phyloP scores from a whole-genome alignment of 2,888 invertebrate species.

The Abrostola tripartita region DNA sequence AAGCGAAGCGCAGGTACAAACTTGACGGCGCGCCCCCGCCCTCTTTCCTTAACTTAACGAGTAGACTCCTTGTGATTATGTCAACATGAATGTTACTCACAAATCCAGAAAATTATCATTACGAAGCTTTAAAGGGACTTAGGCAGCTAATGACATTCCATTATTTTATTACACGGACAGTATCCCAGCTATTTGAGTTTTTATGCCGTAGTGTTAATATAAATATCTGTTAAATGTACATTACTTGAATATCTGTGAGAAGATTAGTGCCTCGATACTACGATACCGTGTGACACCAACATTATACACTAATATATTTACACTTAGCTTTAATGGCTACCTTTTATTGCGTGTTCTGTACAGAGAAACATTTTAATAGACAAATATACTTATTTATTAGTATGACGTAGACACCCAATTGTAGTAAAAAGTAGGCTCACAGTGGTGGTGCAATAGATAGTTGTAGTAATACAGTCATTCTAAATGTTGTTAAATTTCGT shows the following conservation, averaged over 20 bases:
- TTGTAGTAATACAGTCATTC: background rate
- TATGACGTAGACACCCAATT: conserved; percentile 1
- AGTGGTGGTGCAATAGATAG: conserved; percentile 12
- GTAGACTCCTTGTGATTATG: conserved; percentile 42
- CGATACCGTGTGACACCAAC: conserved; percentile 9
- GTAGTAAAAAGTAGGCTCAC: conserved; percentile 7
- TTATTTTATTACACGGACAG: conserved; percentile 29
- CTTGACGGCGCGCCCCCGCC: conserved; percentile 40
- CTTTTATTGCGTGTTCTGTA: conserved; percentile 12
- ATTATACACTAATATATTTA: conserved; percentile 11
- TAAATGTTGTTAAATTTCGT: background rate
- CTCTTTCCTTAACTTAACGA: conserved; percentile 43
- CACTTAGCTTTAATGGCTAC: conserved; percentile 1
- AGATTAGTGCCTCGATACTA: conserved; percentile 23
- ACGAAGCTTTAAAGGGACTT: conserved; percentile 38
- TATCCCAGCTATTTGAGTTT: conserved; percentile 10
- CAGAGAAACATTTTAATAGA: conserved; percentile 4
- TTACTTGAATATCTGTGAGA: conserved; percentile 8
- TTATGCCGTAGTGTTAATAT: conserved; percentile 6
- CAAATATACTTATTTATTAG: background rate
- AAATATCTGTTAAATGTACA: conserved; percentile 8
- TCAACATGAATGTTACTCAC: conserved; percentile 38
- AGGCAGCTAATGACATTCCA: conserved; percentile 60
- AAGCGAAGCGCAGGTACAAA: conserved; percentile 65
- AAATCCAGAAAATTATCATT: conserved; percentile 58